These are phyloP conservation scores for Erynnis tages DNA, from an alignment of 2,888 invertebrate genomes.

Conservation along the genomic window DNA sequence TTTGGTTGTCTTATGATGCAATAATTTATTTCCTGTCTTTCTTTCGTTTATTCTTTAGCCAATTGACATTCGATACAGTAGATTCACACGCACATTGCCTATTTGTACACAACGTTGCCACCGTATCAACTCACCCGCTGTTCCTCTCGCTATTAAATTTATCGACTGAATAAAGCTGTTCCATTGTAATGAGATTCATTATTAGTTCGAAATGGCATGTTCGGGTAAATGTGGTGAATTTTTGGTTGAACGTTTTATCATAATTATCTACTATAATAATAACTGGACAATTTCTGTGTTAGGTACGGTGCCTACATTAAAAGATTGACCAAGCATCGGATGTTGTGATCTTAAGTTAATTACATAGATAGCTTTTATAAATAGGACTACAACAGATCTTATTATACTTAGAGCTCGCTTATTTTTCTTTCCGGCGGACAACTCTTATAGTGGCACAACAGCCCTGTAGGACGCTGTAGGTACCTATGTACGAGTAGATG, in stretches of 20 bases:
- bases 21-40: too few relatives aligned
- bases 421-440: too few relatives aligned
- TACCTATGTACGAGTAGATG: too few relatives aligned
- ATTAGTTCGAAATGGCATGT: constrained; percentile 32
- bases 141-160: constrained; percentile 20
- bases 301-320: not conserved
- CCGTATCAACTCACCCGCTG: constrained; percentile 53
- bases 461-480: too few relatives aligned
- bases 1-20: too few relatives aligned
- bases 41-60: too few relatives aligned
- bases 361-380: too few relatives aligned
- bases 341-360: too few relatives aligned
- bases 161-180: constrained; percentile 32
- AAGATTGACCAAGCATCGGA: too few relatives aligned
- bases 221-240: constrained; percentile 26
- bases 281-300: not conserved
- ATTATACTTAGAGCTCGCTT: too few relatives aligned
- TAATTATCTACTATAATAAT: not conserved
- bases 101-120: constrained; percentile 63
- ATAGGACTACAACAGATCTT: too few relatives aligned
- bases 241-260: constrained; percentile 20
- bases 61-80: constrained; percentile 77
- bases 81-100: constrained; percentile 71
- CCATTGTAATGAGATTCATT: constrained; percentile 38
- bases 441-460: too few relatives aligned